These are phyloP conservation scores for Rhagium mordax DNA, from an alignment of 2,888 invertebrate species.

Conservation along the genomic window DNA sequence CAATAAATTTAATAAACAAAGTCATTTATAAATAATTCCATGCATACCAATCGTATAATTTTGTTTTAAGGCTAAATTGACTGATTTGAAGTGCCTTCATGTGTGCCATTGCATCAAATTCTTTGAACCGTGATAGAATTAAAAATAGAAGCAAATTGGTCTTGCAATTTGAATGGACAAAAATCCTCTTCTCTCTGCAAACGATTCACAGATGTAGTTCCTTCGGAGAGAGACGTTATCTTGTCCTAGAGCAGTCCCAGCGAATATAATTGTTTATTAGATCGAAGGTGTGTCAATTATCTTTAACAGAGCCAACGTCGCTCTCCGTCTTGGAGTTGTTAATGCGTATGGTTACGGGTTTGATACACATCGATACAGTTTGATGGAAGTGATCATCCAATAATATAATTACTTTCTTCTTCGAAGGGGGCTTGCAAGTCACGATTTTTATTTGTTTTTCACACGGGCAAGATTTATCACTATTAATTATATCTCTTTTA, in stretches of 20 bases:
- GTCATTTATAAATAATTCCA: too few relatives aligned
- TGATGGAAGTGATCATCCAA: constrained; percentile 52
- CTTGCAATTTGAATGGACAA: too few relatives aligned
- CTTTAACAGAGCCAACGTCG: constrained; percentile 26
- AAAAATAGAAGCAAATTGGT: too few relatives aligned
- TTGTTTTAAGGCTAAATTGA: too few relatives aligned
- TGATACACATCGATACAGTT: constrained; percentile 44
- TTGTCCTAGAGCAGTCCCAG: background rate
- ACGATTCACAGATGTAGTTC: too few relatives aligned
- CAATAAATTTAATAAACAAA: too few relatives aligned
- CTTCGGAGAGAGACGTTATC: background rate
- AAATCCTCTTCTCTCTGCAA: too few relatives aligned
- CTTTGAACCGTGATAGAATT: too few relatives aligned
- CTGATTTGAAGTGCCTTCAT: too few relatives aligned
- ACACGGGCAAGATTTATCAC: constrained; percentile 58
- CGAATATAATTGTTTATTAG: constrained; percentile 20
- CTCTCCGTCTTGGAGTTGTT: constrained; percentile 15
- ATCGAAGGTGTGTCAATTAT: constrained; percentile 32
- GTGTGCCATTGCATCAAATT: too few relatives aligned
- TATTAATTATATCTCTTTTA: constrained; percentile 60
- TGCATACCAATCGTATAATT: too few relatives aligned
- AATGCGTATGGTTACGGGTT: constrained; percentile 30
- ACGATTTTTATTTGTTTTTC: constrained; percentile 63
- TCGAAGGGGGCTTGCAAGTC: constrained; percentile 57
- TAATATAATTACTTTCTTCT: constrained; percentile 53